Percentiles rank a stretch among this genome's conserved stretches.
Evolutionary conservation across 2,113 vertebrate species (phyloP).

Genomic region (Zosterops japonicus): DNA sequence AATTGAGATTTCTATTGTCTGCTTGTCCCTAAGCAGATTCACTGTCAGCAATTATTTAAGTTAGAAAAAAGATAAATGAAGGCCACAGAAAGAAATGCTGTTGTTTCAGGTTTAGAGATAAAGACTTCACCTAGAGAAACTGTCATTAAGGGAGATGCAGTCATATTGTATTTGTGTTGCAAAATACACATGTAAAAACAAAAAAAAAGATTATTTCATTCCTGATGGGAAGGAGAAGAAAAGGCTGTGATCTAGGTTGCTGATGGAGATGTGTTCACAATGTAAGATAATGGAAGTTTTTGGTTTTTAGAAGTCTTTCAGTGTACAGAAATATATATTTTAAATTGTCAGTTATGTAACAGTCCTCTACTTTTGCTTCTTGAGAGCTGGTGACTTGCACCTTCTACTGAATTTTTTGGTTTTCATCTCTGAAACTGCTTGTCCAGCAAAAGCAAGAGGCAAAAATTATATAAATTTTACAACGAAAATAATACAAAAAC

Average conservation of each 20-base stretch:
- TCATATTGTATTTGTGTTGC: background rate
- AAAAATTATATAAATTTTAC: background rate
- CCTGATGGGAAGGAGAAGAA: background rate
- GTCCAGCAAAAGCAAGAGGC: background rate
- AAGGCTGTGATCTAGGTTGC: background rate
- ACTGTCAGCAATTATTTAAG: background rate
- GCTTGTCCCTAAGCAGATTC: background rate
- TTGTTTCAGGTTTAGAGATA: background rate
- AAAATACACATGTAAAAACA: background rate
- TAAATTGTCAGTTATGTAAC: background rate
- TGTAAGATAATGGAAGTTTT: background rate
- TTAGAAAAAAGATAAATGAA: background rate
- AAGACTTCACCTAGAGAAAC: background rate
- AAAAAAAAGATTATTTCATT: background rate
- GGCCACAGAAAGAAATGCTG: background rate
- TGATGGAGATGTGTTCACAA: background rate
- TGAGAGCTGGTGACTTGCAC: background rate
- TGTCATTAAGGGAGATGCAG: background rate
- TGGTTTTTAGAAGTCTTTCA: background rate
- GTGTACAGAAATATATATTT: background rate
- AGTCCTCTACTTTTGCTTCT: background rate
- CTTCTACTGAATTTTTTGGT: background rate
- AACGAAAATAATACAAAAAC: background rate
- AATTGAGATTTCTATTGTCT: background rate
- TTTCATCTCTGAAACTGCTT: background rate